phyloP scores from a whole-genome alignment of 2,797 vertebrate genomes.

The Pseudochirops corinnae region DNA sequence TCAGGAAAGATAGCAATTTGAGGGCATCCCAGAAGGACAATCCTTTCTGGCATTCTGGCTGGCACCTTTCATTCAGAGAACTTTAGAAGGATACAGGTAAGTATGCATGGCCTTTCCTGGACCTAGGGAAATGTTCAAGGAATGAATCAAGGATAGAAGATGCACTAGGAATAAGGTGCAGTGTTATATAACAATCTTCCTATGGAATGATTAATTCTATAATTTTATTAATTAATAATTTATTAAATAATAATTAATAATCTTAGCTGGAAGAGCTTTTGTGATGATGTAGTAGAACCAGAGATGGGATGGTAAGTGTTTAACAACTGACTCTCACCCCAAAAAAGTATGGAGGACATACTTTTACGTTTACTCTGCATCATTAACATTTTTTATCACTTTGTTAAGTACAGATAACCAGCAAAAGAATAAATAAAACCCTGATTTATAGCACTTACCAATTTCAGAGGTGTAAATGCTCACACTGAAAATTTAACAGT shows the following conservation, averaged over 20 bases:
- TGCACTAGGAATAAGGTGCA: neutral
- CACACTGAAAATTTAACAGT: neutral
- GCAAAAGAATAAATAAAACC: neutral
- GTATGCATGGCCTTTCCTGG: neutral
- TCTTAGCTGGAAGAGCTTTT: neutral
- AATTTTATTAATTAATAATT: neutral
- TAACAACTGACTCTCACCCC: neutral
- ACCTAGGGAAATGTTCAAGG: neutral
- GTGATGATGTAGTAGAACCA: neutral
- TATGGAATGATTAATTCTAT: neutral
- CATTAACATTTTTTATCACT: neutral
- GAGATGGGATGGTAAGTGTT: neutral
- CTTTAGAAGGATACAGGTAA: neutral
- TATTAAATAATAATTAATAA: too few relatives aligned
- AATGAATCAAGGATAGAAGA: neutral
- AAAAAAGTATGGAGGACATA: neutral
- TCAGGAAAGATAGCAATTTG: neutral
- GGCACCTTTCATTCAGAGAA: neutral
- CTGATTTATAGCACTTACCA: neutral
- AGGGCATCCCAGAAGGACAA: neutral
- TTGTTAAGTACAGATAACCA: neutral
- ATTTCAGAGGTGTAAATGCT: neutral
- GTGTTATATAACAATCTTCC: neutral
- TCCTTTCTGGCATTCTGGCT: neutral
- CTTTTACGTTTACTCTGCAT: neutral